Percentiles rank a stretch among this genome's conserved stretches.
Conservation (phyloP, 2,888 invertebrate species). For the Hartigia nigra region DNA sequence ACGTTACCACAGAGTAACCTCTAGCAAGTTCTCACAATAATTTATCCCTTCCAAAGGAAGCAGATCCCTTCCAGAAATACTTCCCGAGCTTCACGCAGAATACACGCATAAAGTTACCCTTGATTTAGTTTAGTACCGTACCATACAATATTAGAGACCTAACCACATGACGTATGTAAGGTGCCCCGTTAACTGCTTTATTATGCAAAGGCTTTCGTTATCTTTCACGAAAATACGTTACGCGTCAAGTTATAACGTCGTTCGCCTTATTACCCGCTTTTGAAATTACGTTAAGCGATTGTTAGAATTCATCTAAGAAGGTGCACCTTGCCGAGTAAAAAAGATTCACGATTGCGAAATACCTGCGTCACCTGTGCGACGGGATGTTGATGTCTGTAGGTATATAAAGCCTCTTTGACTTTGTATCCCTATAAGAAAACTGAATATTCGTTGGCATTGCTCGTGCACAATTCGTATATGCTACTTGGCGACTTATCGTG, state of each 20-base stretch:
- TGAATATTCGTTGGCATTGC: not conserved
- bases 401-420: not conserved
- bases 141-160: slow-evolving; percentile 1
- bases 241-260: slow-evolving; percentile 6
- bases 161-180: slow-evolving; percentile 24
- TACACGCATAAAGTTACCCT: not conserved
- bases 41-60: not conserved
- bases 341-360: not conserved
- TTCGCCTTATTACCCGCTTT: slow-evolving; percentile 6
- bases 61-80: not conserved
- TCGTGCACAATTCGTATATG: not conserved
- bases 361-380: not conserved
- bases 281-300: slow-evolving; percentile 11
- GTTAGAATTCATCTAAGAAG: not conserved
- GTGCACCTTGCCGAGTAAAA: not conserved
- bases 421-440: not conserved
- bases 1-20: not conserved
- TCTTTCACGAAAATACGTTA: slow-evolving; percentile 27
- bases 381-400: not conserved
- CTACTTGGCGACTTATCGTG: not conserved
- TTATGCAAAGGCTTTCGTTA: slow-evolving; percentile 48
- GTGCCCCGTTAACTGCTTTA: slow-evolving; percentile 39
- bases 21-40: not conserved
- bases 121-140: slow-evolving; percentile 3
- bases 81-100: not conserved